phyloP scores from a whole-genome alignment of 2,888 invertebrate genomes.

The Smittia aterrima region DNA sequence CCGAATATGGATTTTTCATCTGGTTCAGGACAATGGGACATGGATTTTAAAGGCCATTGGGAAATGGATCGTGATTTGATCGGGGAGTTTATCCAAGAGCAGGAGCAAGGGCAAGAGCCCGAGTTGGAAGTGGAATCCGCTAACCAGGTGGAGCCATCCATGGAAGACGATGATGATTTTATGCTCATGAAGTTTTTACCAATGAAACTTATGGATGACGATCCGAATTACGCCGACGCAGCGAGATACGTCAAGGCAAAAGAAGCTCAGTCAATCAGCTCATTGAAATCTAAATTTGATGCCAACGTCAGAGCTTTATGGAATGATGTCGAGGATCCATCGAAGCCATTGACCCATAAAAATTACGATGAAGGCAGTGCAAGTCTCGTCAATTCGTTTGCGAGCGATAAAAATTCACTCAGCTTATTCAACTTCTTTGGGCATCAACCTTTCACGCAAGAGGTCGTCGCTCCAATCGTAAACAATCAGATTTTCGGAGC shows the following conservation, averaged over 20 bases:
- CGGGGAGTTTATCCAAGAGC: conserved; percentile 46
- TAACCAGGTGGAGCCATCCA: neutral
- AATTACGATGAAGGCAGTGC: neutral
- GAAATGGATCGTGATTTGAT: conserved; percentile 51
- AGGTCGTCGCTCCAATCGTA: conserved; percentile 20
- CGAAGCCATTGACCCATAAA: conserved; percentile 39
- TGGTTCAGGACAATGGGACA: conserved; percentile 48
- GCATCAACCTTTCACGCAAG: conserved; percentile 55
- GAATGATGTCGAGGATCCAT: conserved; percentile 56
- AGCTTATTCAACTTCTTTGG: conserved; percentile 55
- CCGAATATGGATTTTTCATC: conserved; percentile 30
- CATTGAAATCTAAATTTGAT: conserved; percentile 67
- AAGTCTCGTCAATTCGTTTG: conserved; percentile 38
- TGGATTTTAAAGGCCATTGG: conserved; percentile 51
- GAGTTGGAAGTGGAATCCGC: neutral
- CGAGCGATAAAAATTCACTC: conserved; percentile 29
- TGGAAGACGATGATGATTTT: conserved; percentile 26
- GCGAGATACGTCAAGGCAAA: neutral
- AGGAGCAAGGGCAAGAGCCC: conserved; percentile 16
- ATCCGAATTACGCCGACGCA: conserved; percentile 49
- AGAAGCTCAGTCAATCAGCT: conserved; percentile 52
- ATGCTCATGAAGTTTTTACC: conserved; percentile 2
- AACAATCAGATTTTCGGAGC: neutral
- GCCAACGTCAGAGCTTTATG: conserved; percentile 67
- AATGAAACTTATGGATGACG: conserved; percentile 43